These are phyloP conservation scores for Allacma fusca DNA, from an alignment of 2,888 invertebrate species.

Conservation along the genomic window DNA sequence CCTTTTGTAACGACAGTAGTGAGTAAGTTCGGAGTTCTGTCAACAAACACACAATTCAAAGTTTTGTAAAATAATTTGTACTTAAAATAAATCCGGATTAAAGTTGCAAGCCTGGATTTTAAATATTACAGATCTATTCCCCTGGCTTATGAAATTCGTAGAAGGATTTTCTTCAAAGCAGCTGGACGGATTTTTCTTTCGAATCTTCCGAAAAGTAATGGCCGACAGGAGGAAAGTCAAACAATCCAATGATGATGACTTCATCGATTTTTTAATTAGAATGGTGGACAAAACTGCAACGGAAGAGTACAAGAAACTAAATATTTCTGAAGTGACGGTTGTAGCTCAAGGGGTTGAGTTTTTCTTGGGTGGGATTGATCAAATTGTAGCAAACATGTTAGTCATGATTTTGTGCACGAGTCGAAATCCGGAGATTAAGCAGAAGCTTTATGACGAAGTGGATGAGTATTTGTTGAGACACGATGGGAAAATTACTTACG, in stretches of 20 bases:
- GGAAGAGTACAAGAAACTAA: slow-evolving; percentile 43
- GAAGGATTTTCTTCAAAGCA: too few species aligned
- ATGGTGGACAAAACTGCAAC: slow-evolving; percentile 43
- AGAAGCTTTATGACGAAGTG: slow-evolving; percentile 29
- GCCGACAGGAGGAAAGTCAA: slow-evolving; percentile 43
- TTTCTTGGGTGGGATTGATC: slow-evolving; percentile 58
- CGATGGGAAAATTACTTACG: slow-evolving; percentile 36
- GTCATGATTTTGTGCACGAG: slow-evolving; percentile 33
- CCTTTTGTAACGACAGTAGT: not conserved
- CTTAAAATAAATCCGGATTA: too few species aligned
- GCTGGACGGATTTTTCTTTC: slow-evolving; percentile 37
- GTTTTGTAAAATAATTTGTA: too few species aligned
- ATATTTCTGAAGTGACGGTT: slow-evolving; percentile 53
- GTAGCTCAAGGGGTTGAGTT: slow-evolving; percentile 55
- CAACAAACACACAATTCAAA: too few species aligned
- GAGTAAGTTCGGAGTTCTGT: not conserved
- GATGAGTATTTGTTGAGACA: slow-evolving; percentile 13
- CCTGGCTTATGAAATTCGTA: not conserved
- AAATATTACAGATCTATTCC: not conserved
- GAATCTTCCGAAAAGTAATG: slow-evolving; percentile 50
- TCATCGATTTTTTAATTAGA: slow-evolving; percentile 49
- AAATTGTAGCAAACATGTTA: slow-evolving; percentile 45
- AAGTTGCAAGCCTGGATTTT: too few species aligned
- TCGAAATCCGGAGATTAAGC: slow-evolving; percentile 24
- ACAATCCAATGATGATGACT: slow-evolving; percentile 44